Percentiles rank a stretch among this genome's conserved stretches.
phyloP scores from a whole-genome alignment of 1,140 invertebrate genomes.

The Drosophila nebulosa region DNA sequence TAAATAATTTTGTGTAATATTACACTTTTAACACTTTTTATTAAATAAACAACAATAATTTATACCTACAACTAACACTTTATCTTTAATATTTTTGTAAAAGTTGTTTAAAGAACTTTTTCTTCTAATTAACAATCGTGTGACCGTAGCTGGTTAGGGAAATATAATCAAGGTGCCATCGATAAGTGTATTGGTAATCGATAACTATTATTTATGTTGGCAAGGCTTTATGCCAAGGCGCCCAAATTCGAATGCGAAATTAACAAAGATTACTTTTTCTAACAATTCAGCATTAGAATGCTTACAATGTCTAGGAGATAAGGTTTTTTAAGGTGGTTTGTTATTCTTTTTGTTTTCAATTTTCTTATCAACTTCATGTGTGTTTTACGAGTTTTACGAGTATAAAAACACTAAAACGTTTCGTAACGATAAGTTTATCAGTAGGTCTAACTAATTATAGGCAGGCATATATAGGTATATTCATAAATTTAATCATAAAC shows the following conservation, averaged over 20 bases:
- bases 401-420: slow-evolving; percentile 7
- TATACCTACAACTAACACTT: slow-evolving; percentile 36
- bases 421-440: slow-evolving; percentile 43
- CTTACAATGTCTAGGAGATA: slow-evolving; percentile 11
- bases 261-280: background rate
- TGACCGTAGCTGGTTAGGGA: background rate
- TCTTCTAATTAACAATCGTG: slow-evolving; percentile 1
- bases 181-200: background rate
- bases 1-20: background rate
- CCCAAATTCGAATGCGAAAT: background rate
- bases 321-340: slow-evolving; percentile 10
- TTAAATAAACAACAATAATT: background rate
- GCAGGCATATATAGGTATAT: slow-evolving; percentile 13
- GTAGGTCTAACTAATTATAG: background rate
- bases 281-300: background rate
- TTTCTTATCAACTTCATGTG: slow-evolving; percentile 28
- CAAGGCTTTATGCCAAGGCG: background rate
- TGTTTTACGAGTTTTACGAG: slow-evolving; percentile 15
- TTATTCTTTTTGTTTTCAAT: background rate
- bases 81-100: background rate
- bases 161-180: background rate
- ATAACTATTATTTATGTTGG: background rate
- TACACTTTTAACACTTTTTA: background rate
- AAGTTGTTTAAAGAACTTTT: background rate
- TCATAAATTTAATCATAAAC: slow-evolving; percentile 24